phyloP scores from a whole-genome alignment of 1,140 invertebrate genomes.

The Aphaenogaster ashmeadi region DNA sequence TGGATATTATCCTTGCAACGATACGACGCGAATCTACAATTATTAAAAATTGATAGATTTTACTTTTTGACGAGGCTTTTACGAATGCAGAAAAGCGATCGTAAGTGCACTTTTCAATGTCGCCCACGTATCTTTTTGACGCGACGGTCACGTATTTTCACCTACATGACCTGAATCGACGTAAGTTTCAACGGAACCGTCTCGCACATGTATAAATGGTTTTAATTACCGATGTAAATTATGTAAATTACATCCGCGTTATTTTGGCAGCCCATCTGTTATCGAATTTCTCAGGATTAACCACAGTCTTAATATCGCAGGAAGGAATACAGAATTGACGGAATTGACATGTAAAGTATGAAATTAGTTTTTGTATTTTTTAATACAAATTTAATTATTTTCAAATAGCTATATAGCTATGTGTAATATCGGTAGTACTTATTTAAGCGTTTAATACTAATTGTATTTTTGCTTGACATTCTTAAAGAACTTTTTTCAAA shows the following conservation, averaged over 20 bases:
- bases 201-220: conserved; percentile 31
- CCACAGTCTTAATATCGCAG: not conserved
- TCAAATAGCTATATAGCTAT: not conserved
- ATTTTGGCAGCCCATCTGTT: not conserved
- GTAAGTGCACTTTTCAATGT: conserved; percentile 25
- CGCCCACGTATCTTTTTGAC: not conserved
- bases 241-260: conserved; percentile 34
- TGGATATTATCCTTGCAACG: not conserved
- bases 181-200: conserved; percentile 28
- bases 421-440: not conserved
- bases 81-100: not conserved
- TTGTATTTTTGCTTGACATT: not conserved
- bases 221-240: conserved; percentile 49
- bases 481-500: not conserved
- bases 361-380: not conserved
- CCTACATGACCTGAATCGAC: not conserved
- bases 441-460: not conserved
- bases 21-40: not conserved
- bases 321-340: not conserved
- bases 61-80: not conserved
- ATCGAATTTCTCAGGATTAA: not conserved
- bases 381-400: not conserved
- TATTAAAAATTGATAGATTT: conserved; percentile 19
- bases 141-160: conserved; percentile 46
- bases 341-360: conserved; percentile 9